Evolutionary conservation across 2,113 vertebrate species (phyloP).

Genomic region (Fukomys damarensis): DNA sequence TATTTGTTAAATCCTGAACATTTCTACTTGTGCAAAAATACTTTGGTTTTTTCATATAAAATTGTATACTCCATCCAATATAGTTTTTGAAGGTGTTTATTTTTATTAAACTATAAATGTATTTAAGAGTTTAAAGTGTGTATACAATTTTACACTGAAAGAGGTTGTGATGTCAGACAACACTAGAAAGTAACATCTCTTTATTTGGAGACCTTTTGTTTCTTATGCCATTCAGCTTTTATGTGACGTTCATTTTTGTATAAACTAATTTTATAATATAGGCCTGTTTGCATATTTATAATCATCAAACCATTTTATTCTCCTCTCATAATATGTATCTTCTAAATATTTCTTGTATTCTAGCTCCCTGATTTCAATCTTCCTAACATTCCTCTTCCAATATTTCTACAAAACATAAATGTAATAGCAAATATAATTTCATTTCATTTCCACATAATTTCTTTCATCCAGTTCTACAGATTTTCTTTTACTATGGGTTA

Average conservation of each 20-base stretch:
- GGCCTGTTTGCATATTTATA: neutral
- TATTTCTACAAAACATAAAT: slow-evolving; percentile 6
- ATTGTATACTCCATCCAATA: neutral
- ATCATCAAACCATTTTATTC: neutral
- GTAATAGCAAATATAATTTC: neutral
- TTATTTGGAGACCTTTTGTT: neutral
- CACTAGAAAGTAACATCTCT: neutral
- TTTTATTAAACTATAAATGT: neutral
- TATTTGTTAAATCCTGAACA: neutral
- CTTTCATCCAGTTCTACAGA: neutral
- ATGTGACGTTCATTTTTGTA: neutral
- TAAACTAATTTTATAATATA: neutral
- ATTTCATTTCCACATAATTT: slow-evolving; percentile 45
- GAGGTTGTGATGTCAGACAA: neutral
- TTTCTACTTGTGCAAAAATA: neutral
- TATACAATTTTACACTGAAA: neutral
- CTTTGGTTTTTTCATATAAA: neutral
- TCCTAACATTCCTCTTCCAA: neutral
- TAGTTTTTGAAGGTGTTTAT: neutral
- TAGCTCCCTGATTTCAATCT: neutral
- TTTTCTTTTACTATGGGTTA: neutral
- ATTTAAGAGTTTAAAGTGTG: neutral
- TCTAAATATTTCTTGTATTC: neutral
- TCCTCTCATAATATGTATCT: neutral
- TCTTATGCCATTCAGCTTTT: neutral